Percentiles rank a stretch among this genome's conserved stretches.
These are phyloP conservation scores for Acleris literana DNA, from an alignment of 2,888 invertebrate species.

Conservation along the genomic window DNA sequence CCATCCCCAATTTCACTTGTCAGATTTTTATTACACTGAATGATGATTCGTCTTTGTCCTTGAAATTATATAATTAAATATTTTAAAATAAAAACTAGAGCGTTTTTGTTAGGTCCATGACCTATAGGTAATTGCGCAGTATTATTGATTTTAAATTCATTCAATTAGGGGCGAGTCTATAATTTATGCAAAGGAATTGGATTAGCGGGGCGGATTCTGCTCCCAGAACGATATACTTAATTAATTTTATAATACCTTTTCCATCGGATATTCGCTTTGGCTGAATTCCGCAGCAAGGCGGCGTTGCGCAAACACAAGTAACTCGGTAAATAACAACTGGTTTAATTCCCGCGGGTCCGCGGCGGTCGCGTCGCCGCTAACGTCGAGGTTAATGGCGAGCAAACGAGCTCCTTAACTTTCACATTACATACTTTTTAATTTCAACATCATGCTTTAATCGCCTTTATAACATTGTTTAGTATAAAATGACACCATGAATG, in stretches of 20 bases:
- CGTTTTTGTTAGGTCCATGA: too few species aligned
- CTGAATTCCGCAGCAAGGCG: slow-evolving; percentile 8
- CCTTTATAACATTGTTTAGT: not conserved
- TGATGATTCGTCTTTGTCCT: too few species aligned
- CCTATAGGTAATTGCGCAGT: too few species aligned
- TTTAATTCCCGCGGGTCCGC: not conserved
- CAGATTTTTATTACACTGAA: too few species aligned
- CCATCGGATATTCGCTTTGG: slow-evolving; percentile 16
- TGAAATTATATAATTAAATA: too few species aligned
- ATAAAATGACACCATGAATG: too few species aligned
- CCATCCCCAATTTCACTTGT: too few species aligned
- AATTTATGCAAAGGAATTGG: slow-evolving; percentile 51
- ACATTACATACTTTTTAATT: slow-evolving; percentile 11
- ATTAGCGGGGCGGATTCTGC: slow-evolving; percentile 34
- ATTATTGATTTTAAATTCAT: too few species aligned
- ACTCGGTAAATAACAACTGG: slow-evolving; percentile 8
- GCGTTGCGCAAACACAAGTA: slow-evolving; percentile 15
- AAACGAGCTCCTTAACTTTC: slow-evolving; percentile 10
- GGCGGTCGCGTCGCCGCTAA: not conserved
- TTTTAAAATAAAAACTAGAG: too few species aligned
- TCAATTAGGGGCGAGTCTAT: slow-evolving; percentile 3
- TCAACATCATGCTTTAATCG: slow-evolving; percentile 3
- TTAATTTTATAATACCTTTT: slow-evolving; percentile 29
- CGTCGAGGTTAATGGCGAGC: slow-evolving; percentile 21
- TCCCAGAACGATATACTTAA: slow-evolving; percentile 19